Base-by-base conservation (phyloP, 2,797 vertebrate species). In the Leptodactylus fallax region DNA sequence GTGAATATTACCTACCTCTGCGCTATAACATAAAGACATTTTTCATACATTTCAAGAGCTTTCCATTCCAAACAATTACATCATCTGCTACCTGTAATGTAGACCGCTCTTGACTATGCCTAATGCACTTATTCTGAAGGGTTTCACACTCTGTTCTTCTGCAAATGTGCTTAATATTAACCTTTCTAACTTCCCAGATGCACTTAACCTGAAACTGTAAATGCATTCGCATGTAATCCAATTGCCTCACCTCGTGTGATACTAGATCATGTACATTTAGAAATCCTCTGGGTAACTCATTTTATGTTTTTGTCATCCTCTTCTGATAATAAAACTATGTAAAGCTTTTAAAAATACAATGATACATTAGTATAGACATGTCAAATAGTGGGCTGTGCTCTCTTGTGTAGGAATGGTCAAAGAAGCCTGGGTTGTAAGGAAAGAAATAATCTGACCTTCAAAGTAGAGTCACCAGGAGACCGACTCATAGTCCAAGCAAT, bases 61-160 rank as follows among this genome's bases (percentile, higher is more conserved):
- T 78, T 83, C 85, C 61, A 86, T 83, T 78, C 79, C 83, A 36
- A 49, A 14, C 47, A 83, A 89, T 86, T 83, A 79, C 63, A 86
- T 72, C 36, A 85, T 82, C 25, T 21, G 21, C 53, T 84, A 11
- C 77, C 45, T 83, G 58, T 71, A 72, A 69, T 85, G 21, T 63
- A 17, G 56, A 63, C 47, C 23, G 27, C 58, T 60, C 58, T 67
- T 86, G 51, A 69, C 71, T 82, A 71, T 71, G 85, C 3, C 21
- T 89, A 86, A 86, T 86, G 79, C 80, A 79, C 51, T 86, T 82
- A 56, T 67, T 83, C 84, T 85, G 79, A 89, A 74, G 36, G 79
- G 23, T 86, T 78, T 88, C 69, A 86, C 55, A 53, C 80, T 83
- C 61, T 69, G 53, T 71, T 86, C 88, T 71, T 45, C 21, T 83